These are phyloP conservation scores for Saccopteryx bilineata DNA, from an alignment of 2,113 vertebrate genomes.

Conservation along the genomic window DNA sequence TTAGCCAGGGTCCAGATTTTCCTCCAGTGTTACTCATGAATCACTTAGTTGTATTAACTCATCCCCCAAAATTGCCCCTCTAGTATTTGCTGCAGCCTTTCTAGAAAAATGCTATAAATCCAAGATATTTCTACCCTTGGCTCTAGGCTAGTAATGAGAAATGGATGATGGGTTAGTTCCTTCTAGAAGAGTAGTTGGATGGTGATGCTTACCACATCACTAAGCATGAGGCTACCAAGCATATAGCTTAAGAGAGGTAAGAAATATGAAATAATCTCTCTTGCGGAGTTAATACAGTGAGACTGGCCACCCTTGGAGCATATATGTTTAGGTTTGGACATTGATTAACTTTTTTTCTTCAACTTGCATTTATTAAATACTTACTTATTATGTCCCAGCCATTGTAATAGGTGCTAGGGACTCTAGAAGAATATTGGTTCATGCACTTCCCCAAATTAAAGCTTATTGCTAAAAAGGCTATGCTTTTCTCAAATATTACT, in stretches of 20 bases:
- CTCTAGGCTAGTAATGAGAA: constrained; percentile 16
- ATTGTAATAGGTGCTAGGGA: background rate
- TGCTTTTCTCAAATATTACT: background rate
- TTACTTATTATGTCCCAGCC: background rate
- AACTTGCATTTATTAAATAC: background rate
- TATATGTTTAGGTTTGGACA: background rate
- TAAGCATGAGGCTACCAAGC: background rate
- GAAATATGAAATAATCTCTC: background rate
- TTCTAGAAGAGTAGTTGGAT: background rate
- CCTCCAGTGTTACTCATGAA: background rate
- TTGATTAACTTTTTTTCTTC: background rate
- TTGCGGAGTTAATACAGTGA: background rate
- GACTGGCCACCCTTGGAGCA: background rate
- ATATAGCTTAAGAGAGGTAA: background rate
- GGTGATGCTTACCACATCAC: background rate
- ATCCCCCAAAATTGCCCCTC: background rate
- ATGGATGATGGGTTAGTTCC: background rate
- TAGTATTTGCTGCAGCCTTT: background rate
- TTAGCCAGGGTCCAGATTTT: background rate
- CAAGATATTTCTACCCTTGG: background rate
- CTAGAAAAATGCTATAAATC: background rate
- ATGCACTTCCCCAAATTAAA: background rate
- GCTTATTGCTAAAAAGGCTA: background rate
- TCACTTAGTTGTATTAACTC: background rate
- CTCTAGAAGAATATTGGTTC: background rate